These are phyloP conservation scores for Anneissia japonica DNA, from an alignment of 35 echinoderm and acorn worm species.

Conservation along the genomic window DNA sequence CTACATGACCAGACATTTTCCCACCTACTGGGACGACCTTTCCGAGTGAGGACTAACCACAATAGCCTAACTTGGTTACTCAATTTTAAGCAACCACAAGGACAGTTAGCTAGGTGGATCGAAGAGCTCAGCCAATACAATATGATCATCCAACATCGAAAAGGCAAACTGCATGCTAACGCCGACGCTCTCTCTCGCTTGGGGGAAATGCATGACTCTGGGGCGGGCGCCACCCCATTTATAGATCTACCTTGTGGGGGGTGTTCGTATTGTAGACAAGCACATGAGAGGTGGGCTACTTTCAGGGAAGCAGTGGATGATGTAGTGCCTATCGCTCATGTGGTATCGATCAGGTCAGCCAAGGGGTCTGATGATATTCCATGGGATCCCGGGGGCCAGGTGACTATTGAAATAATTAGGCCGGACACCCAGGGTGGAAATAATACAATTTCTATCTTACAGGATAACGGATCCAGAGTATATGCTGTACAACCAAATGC, in stretches of 20 bases:
- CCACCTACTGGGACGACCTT: conserved; percentile 30
- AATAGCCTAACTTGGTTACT: conserved; percentile 35
- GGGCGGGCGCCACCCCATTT: background rate
- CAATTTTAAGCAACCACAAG: conserved; percentile 11
- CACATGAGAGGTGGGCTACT: no score
- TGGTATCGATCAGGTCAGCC: no score
- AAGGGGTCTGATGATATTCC: no score
- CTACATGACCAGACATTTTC: conserved; percentile 26
- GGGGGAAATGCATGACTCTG: background rate
- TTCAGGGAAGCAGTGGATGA: background rate
- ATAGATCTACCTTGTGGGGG: background rate
- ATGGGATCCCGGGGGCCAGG: no score
- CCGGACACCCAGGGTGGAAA: no score
- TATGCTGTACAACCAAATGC: no score
- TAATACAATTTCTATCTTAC: no score
- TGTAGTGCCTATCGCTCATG: conserved; percentile 1
- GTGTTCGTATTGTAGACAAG: conserved; percentile 4
- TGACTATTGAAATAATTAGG: no score
- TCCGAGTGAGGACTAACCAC: conserved; percentile 19
- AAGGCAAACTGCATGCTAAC: background rate
- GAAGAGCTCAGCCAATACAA: conserved; percentile 26
- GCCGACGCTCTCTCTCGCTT: background rate
- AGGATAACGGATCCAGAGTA: no score
- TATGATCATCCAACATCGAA: background rate
- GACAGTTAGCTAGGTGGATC: conserved; percentile 13